Percentiles rank a stretch among this genome's conserved stretches.
These are phyloP conservation scores for Chanos chanos DNA, from an alignment of 2,797 vertebrate species.

Conservation along the genomic window DNA sequence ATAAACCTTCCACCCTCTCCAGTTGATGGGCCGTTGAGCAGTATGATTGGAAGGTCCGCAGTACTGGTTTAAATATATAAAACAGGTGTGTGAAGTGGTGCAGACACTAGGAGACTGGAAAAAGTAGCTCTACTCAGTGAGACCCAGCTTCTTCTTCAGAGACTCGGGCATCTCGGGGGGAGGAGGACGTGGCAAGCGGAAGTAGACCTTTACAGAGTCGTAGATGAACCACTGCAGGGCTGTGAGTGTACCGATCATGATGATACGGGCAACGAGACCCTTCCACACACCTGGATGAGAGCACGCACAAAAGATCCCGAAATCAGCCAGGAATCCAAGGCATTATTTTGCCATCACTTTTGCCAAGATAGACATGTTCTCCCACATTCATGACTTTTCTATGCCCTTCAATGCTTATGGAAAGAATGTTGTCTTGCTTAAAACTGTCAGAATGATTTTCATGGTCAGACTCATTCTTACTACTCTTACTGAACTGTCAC, in stretches of 20 bases:
- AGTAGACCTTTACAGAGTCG: slow-evolving; percentile 86
- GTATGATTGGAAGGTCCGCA: slow-evolving; percentile 7
- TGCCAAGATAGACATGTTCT: background rate
- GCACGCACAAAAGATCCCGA: background rate
- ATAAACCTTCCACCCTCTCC: too few relatives aligned
- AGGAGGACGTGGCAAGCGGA: slow-evolving; percentile 83
- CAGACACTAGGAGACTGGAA: too few relatives aligned
- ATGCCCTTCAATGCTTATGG: too few relatives aligned
- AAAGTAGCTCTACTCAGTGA: slow-evolving; percentile 72
- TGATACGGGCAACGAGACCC: slow-evolving; percentile 84
- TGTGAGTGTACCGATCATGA: slow-evolving; percentile 86
- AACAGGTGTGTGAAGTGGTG: too few relatives aligned
- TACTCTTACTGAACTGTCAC: too few relatives aligned
- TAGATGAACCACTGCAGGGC: slow-evolving; percentile 89
- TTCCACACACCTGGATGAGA: slow-evolving; percentile 86
- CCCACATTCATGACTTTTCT: too few relatives aligned
- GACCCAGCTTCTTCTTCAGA: slow-evolving; percentile 82
- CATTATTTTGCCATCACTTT: background rate
- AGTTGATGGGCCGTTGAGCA: too few relatives aligned
- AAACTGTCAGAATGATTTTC: too few relatives aligned
- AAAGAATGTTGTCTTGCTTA: too few relatives aligned
- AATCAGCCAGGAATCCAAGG: background rate
- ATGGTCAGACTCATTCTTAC: too few relatives aligned
- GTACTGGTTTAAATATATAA: slow-evolving; percentile 46
- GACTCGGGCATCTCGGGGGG: slow-evolving; percentile 86